Evolutionary conservation across 2,888 invertebrate genomes (phyloP).

Genomic region (Orchestes rusci): DNA sequence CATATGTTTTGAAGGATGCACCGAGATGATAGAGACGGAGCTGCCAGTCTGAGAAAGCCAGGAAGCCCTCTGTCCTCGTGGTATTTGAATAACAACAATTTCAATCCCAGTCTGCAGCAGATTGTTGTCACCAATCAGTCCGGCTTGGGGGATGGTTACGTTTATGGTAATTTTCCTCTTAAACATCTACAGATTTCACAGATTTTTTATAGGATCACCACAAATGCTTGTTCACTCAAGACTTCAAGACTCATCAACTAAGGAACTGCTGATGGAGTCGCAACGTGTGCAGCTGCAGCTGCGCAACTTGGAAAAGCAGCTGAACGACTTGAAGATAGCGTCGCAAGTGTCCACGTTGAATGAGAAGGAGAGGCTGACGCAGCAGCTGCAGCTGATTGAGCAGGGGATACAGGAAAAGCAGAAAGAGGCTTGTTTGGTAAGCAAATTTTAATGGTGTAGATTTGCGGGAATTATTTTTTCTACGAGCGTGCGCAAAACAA

Average conservation of each 20-base stretch:
- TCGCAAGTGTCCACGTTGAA: constrained; percentile 48
- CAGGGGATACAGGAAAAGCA: constrained; percentile 57
- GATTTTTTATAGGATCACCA: constrained; percentile 36
- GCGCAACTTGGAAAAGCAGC: constrained; percentile 53
- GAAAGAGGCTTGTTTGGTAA: constrained; percentile 49
- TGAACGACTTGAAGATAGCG: constrained; percentile 53
- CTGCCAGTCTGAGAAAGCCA: too few relatives aligned
- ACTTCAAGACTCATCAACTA: constrained; percentile 40
- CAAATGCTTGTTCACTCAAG: constrained; percentile 37
- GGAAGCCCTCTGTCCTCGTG: constrained; percentile 42
- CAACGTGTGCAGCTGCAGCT: constrained; percentile 55
- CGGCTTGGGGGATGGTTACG: constrained; percentile 45
- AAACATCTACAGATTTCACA: too few relatives aligned
- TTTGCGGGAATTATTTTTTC: too few relatives aligned
- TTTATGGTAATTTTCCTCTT: too few relatives aligned
- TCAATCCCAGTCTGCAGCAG: constrained; percentile 35
- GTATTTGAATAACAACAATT: constrained; percentile 43
- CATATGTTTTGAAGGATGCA: too few relatives aligned
- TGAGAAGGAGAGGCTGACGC: constrained; percentile 52
- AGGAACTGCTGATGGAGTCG: constrained; percentile 48
- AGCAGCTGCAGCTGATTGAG: constrained; percentile 54
- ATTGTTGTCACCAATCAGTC: constrained; percentile 33
- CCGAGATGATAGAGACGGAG: background rate
- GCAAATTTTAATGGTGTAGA: too few relatives aligned
- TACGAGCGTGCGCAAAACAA: too few relatives aligned